Percentiles rank a stretch among this genome's conserved stretches.
These are phyloP conservation scores for Zosterops hypoxanthus DNA, from an alignment of 2,113 vertebrate genomes.

Conservation along the genomic window DNA sequence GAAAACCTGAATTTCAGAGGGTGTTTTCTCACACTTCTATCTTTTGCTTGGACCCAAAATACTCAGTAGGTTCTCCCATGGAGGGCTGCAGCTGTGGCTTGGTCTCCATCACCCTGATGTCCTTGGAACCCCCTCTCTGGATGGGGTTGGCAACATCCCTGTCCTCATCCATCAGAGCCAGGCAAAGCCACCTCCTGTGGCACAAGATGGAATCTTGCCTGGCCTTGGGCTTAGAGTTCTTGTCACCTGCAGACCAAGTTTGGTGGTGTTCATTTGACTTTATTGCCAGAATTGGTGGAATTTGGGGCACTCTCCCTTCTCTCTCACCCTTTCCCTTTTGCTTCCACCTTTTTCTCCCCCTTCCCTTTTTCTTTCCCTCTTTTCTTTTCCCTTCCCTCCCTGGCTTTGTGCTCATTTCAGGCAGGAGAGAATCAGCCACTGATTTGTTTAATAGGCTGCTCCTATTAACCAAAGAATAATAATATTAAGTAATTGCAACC, in stretches of 20 bases:
- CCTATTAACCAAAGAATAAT: background rate
- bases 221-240: background rate
- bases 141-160: background rate
- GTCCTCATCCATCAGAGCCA: background rate
- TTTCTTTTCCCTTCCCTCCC: background rate
- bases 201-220: rapidly evolving
- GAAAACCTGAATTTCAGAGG: background rate
- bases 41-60: background rate
- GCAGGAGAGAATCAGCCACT: background rate
- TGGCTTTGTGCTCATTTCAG: rapidly evolving
- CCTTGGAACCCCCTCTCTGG: background rate
- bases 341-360: background rate
- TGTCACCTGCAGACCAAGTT: background rate
- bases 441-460: background rate
- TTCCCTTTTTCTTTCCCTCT: background rate
- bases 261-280: background rate
- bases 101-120: background rate
- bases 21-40: background rate
- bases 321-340: background rate
- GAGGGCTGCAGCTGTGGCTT: background rate
- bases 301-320: background rate
- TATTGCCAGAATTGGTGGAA: background rate
- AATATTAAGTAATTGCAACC: background rate
- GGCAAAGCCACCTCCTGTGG: background rate
- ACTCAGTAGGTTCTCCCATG: rapidly evolving